Evolutionary conservation across 2,113 vertebrate genomes (phyloP).

Genomic region (Bujurquina vittata): DNA sequence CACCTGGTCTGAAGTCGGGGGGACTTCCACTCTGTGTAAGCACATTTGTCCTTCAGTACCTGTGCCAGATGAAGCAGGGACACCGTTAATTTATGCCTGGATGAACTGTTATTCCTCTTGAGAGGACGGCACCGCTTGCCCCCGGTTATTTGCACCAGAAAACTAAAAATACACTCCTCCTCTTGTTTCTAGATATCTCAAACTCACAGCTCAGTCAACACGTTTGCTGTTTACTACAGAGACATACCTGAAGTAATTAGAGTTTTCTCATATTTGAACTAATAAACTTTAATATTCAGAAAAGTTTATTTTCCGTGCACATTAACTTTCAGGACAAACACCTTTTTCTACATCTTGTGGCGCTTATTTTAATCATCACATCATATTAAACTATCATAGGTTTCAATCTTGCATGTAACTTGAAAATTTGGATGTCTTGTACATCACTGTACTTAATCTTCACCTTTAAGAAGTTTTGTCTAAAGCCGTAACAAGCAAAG

Average conservation of each 20-base stretch:
- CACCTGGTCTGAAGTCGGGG: conserved; percentile 34
- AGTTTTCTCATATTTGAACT: not conserved
- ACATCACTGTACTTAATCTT: not conserved
- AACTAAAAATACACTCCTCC: conserved; percentile 74
- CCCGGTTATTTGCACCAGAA: conserved; percentile 42
- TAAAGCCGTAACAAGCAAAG: not conserved
- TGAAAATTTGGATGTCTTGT: not conserved
- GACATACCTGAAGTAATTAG: conserved; percentile 21
- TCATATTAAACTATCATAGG: not conserved
- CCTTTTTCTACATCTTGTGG: not conserved
- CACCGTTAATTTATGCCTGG: conserved; percentile 25
- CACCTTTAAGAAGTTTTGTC: not conserved
- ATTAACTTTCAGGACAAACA: not conserved
- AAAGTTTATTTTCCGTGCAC: not conserved
- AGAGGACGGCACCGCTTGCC: conserved; percentile 9
- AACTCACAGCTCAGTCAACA: conserved; percentile 37
- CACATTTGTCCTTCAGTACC: conserved; percentile 37
- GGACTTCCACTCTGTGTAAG: conserved; percentile 49
- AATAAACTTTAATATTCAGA: not conserved
- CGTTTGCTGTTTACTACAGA: conserved; percentile 55
- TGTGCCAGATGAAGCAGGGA: conserved; percentile 23
- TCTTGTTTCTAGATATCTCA: conserved; percentile 68
- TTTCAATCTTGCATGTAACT: not conserved
- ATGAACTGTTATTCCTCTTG: conserved; percentile 30
- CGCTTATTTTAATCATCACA: not conserved